Base-by-base conservation (phyloP, 2,113 vertebrate genomes). In the Microcebus jonahi region DNA sequence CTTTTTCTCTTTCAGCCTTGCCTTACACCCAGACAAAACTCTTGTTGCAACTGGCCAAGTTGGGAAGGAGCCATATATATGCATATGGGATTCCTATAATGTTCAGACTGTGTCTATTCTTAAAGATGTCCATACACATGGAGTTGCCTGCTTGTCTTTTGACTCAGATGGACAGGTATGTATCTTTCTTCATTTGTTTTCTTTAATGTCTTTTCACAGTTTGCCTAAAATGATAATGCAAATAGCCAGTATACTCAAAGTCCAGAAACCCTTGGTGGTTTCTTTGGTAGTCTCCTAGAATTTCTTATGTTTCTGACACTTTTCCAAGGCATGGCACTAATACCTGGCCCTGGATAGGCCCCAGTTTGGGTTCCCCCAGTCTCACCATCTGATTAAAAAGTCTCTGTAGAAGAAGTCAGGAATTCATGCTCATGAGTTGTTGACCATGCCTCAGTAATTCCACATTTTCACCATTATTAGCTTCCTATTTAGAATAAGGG, bases 41-140 rank as follows among this genome's bases (percentile, higher is more conserved):
- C 98, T 99, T 70, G 99, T 99, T 94, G 99, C 99, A 20, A 99
- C 99, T 0, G 99, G 99, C 91, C 99, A 99, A 98, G 99, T 99
- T 85, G 99, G 99, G 10, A 99, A 99, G 93, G 99, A 99, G 57
- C 99, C 99, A 3, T 99, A 99, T 92, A 98, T 99, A 94, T 99
- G 99, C 83, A 98, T 99, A 96, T 99, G 99, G 99, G 99, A 99
- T 97, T 99, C 99, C 2, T 99, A 99, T 94, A 98, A 98, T 1
- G 98, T 99, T 81, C 99, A 99, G 96, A 99, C 99, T 0, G 98
- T 99, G 45, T 99, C 99, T 97, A 99, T 99, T 97, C 99, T 99
- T 95, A 99, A 99, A 98, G 99, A 99, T 91, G 98, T 99, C 4
- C 99, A 99, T 96, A 99, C 99, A 0, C 99, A 99, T 45, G 99